A percentile compares a stretch with the other conserved stretches of the same genome.
phyloP scores from a whole-genome alignment of 2,888 invertebrate genomes.

The Cepaea hortensis region DNA sequence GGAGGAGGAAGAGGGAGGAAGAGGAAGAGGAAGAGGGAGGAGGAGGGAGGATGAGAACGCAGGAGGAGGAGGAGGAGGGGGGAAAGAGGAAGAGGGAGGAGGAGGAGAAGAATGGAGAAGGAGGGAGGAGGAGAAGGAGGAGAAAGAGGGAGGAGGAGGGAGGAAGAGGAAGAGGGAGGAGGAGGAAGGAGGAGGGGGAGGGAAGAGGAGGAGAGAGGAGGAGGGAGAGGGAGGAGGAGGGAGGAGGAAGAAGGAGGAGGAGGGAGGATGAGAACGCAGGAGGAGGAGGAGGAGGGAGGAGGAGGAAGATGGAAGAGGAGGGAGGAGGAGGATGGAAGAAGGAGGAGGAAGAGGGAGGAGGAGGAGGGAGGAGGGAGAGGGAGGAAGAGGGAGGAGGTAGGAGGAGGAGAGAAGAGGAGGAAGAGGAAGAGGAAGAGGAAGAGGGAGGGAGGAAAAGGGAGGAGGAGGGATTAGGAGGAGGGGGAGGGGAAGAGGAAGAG shows the following conservation, averaged over 20 bases:
- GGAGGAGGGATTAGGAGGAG: too few species aligned
- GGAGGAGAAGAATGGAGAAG: not conserved
- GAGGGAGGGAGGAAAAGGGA: too few species aligned
- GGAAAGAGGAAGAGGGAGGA: constrained; percentile 5
- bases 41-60: too few species aligned
- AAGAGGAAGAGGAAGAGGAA: not conserved
- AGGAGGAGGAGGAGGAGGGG: too few species aligned
- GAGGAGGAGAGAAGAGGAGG: constrained; percentile 16
- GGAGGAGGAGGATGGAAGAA: too few species aligned
- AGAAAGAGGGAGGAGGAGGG: not conserved
- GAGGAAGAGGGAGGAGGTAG: constrained; percentile 10
- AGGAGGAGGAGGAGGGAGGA: not conserved
- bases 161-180: not conserved
- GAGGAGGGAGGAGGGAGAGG: constrained; percentile 2
- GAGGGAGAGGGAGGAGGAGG: not conserved
- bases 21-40: constrained; percentile 31
- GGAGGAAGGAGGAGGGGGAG: not conserved
- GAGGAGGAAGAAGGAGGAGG: not conserved
- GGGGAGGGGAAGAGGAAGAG: too few species aligned
- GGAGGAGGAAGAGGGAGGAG: not conserved
- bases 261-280: too few species aligned
- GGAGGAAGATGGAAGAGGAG: constrained; percentile 1
- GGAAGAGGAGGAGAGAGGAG: not conserved
- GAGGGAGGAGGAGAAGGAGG: not conserved
- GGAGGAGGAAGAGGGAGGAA: not conserved